These are phyloP conservation scores for Elephas maximus DNA, from an alignment of 2,113 vertebrate species.

Conservation along the genomic window DNA sequence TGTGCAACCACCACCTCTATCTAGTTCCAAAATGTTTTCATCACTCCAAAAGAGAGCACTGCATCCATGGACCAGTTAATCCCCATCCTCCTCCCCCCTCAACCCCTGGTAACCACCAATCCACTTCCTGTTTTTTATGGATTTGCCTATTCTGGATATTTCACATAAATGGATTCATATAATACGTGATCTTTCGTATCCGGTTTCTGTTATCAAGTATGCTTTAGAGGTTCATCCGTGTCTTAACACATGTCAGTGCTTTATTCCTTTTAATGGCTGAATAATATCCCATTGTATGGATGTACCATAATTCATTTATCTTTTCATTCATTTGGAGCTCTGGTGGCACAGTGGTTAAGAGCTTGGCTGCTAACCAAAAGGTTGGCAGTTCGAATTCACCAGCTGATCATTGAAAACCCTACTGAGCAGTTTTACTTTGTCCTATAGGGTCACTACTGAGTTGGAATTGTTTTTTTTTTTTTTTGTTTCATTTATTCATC, in stretches of 20 bases:
- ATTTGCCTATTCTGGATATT: background rate
- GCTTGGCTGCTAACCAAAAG: too few species aligned
- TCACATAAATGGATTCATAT: background rate
- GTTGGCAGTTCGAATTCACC: too few species aligned
- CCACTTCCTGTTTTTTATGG: background rate
- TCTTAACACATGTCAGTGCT: background rate
- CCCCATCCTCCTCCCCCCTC: background rate
- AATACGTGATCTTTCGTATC: background rate
- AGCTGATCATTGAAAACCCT: too few species aligned
- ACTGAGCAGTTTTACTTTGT: too few species aligned
- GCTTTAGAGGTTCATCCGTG: background rate
- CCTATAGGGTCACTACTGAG: too few species aligned
- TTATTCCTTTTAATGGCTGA: background rate
- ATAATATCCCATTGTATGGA: background rate
- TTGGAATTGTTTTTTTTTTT: too few species aligned
- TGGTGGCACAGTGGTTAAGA: too few species aligned
- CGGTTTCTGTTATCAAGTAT: background rate
- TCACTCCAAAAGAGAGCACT: background rate
- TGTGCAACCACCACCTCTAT: background rate
- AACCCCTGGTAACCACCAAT: background rate
- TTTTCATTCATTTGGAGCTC: background rate
- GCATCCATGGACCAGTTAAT: background rate
- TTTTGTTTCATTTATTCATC: too few species aligned
- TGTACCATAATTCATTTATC: background rate
- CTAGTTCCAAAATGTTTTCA: background rate